These are phyloP conservation scores for Epinotia bilunana DNA, from an alignment of 2,888 invertebrate genomes.

Conservation along the genomic window DNA sequence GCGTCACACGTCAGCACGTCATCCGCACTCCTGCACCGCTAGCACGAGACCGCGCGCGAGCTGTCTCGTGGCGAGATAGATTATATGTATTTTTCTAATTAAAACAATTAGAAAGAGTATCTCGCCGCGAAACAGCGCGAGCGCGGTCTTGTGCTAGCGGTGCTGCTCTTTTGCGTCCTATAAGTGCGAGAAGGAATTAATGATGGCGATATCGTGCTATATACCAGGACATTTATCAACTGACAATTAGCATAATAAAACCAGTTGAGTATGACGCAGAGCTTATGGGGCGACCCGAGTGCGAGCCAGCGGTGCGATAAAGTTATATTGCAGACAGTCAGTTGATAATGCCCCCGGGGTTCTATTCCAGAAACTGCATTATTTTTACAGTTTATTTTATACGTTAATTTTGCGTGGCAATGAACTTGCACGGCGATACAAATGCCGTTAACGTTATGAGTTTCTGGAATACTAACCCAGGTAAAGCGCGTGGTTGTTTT, in stretches of 20 bases:
- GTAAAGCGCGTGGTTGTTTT: background rate
- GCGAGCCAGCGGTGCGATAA: background rate
- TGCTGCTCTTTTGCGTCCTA: background rate
- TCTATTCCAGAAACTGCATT: background rate
- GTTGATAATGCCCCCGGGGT: background rate
- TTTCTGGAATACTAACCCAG: conserved; percentile 1
- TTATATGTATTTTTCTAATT: too few species aligned
- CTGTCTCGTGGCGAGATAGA: too few species aligned
- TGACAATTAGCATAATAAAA: background rate
- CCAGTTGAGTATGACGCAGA: background rate
- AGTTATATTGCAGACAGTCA: background rate
- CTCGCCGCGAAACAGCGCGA: too few species aligned
- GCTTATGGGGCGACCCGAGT: background rate
- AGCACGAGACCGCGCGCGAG: too few species aligned
- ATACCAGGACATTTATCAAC: conserved; percentile 2
- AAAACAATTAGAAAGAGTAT: too few species aligned
- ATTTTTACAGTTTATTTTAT: background rate
- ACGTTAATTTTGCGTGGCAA: background rate
- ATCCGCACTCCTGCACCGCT: too few species aligned
- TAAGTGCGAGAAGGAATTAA: background rate
- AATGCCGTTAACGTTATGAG: background rate
- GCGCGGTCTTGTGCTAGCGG: too few species aligned
- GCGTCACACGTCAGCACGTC: background rate
- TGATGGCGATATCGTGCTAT: background rate
- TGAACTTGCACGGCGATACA: too few species aligned